Evolutionary conservation across 1,140 invertebrate species (phyloP), one percentile per base, ranked within the genome.

Genomic region (Eupristina koningsbergeri): DNA sequence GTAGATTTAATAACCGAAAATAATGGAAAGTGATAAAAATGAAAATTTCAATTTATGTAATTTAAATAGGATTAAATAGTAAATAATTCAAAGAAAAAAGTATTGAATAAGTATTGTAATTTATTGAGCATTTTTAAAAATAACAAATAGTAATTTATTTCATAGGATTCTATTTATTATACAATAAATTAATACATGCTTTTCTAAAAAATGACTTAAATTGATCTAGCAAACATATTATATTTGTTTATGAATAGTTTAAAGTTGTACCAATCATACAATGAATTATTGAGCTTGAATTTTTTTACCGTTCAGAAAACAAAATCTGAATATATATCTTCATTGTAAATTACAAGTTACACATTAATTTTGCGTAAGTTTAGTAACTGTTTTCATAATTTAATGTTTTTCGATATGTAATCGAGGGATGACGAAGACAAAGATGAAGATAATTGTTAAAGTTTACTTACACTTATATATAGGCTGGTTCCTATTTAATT

Each of bases 401-500:
- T 61, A 47, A 76, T 63, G 29, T 69, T 41, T 45, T 26, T 39
- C 15, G 26, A 45, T 39, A 75, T 13, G 39, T 22, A 39, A 50
- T 34, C 69, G 95, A 95, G 91, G 19, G 73, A 71, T 41, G 26
- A 50, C 47, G 45, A 45, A 74, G 67, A 41, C 5, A 53, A 81
- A 47, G 45, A 34, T 67, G 36, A 22, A 63, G 29, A 53, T 74
- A 36, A 17, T 75, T 34, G 53, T 78, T 69, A 76, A 77, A 17
- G 64, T 84, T 79, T 61, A 84, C 53, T 41, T 73, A 63, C 53
- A 84, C 61, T 50, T 80, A 74, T 96, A 50, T 50, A 83, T 90
- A 91, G 87, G 85, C 88, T 91, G 88, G 88, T 87, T 89, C 86
- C 87, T 90, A 87, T 87, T 86, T 84, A 75, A 86, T 71, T 89